These are phyloP conservation scores for Syrmaticus mikado DNA, from an alignment of 2,113 vertebrate genomes.

Conservation along the genomic window DNA sequence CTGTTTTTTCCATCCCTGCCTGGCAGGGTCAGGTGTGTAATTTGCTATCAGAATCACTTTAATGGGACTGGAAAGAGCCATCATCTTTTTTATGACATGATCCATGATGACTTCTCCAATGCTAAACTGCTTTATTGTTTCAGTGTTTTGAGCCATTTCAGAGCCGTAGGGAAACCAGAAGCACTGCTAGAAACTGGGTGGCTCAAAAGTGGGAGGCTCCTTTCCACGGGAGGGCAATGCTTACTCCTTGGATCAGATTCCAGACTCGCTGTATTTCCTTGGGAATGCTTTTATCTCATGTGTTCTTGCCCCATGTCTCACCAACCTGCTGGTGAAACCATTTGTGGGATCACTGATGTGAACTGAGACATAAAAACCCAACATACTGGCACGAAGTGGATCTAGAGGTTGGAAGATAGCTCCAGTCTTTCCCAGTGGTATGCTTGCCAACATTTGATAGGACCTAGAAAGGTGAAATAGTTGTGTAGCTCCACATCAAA, in stretches of 20 bases:
- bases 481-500: not conserved
- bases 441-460: not conserved
- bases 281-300: not conserved
- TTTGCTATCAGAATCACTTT: not conserved
- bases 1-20: slow-evolving; percentile 32
- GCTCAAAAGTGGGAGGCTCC: not conserved
- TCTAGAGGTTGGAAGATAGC: not conserved
- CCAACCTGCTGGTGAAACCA: not conserved
- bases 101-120: not conserved
- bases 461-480: not conserved
- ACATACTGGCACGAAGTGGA: not conserved
- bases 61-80: not conserved
- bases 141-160: not conserved
- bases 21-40: not conserved
- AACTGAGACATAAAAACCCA: not conserved
- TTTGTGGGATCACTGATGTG: not conserved
- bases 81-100: not conserved
- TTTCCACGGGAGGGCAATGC: not conserved
- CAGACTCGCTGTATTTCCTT: not conserved
- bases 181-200: not conserved
- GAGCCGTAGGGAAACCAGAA: not conserved
- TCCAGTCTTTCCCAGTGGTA: not conserved
- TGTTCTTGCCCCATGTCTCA: not conserved
- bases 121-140: not conserved
- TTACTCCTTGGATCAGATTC: not conserved